Conservation (phyloP, 2,888 invertebrate species). For the Galerucella pusilla region DNA sequence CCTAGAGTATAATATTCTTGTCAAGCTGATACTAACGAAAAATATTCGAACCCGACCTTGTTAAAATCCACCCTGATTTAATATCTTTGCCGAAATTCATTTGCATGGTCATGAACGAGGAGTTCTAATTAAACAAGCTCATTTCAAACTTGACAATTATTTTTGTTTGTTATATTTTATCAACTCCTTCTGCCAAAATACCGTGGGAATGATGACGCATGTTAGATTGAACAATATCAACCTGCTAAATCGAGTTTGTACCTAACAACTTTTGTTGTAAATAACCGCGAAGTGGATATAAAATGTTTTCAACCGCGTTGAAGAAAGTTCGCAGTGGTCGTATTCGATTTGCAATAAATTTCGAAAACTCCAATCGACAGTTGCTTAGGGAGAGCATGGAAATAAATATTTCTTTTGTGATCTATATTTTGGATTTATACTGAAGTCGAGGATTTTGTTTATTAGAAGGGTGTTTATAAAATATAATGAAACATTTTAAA, state of each 20-base stretch:
- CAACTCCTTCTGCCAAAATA: too few species aligned
- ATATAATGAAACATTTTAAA: too few species aligned
- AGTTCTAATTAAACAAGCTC: too few species aligned
- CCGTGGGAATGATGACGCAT: too few species aligned
- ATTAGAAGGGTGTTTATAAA: neutral
- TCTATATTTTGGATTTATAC: neutral
- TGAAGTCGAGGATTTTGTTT: neutral
- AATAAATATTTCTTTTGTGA: slow-evolving; percentile 12
- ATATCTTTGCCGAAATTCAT: too few species aligned
- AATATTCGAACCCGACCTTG: too few species aligned
- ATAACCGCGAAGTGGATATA: slow-evolving; percentile 13
- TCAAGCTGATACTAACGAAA: too few species aligned
- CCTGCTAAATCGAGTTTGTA: slow-evolving; percentile 4
- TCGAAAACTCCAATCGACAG: slow-evolving; percentile 26
- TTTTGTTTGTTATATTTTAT: too few species aligned
- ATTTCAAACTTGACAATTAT: too few species aligned
- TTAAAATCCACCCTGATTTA: too few species aligned
- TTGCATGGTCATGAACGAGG: too few species aligned
- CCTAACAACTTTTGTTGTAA: slow-evolving; percentile 17
- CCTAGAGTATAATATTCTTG: too few species aligned
- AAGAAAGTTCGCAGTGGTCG: slow-evolving; percentile 17
- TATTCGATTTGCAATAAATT: slow-evolving; percentile 36
- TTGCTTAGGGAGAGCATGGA: slow-evolving; percentile 18
- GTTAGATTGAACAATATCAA: neutral
- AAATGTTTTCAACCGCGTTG: slow-evolving; percentile 4